Evolutionary conservation across 1,140 invertebrate genomes (phyloP), one percentile per base, ranked within the genome.

Genomic region (Brachionus plicatilis): DNA sequence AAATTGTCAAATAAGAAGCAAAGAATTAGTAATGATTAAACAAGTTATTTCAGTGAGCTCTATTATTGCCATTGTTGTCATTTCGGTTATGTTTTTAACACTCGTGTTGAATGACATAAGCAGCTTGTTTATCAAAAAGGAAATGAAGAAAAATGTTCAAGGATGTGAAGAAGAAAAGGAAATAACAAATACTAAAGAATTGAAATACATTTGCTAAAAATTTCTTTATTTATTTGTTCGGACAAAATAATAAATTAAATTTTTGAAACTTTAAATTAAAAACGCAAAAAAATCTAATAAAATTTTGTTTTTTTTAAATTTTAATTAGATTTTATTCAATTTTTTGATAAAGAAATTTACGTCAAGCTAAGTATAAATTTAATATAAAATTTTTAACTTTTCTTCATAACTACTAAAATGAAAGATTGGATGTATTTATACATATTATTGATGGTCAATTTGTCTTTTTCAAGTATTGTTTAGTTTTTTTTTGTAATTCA

Each of bases 1-100:
- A 65, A 53, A 80, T 65, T 80, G 78, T n/a, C 47, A 80, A 17
- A 56, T 60, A 11, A 56, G n/a, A 24, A 80, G 78, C 4, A 20
- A 33, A 17, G 41, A 37, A 9, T 27, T 60, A 6, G 29, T 37
- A 4, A 24, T 80, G 2, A 65, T 80, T 8, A 53, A 80, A 24
- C 41, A 17, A 14, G 45, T 33, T 5, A 80, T 53, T 56, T 50
- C 12, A 27, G 20, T 56, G 14, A 80, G 45, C 20, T 53, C 78
- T 37, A 80, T 80, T 53, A 53, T 80, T 33, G 78, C 78, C 17
- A 53, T 50, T 12, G 20, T 53, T 41, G 20, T 80, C 5, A 50
- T 80, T 27, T 12, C 11, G 47, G 1, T 43, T 14, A 75, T 43
- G 41, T 75, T 43, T 75, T 17, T 75, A 17, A 24, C 37, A 17